Percentiles rank a stretch among this genome's conserved stretches.
These are phyloP conservation scores for Lepilemur ruficaudatus DNA, from an alignment of 2,797 vertebrate species.

Conservation along the genomic window DNA sequence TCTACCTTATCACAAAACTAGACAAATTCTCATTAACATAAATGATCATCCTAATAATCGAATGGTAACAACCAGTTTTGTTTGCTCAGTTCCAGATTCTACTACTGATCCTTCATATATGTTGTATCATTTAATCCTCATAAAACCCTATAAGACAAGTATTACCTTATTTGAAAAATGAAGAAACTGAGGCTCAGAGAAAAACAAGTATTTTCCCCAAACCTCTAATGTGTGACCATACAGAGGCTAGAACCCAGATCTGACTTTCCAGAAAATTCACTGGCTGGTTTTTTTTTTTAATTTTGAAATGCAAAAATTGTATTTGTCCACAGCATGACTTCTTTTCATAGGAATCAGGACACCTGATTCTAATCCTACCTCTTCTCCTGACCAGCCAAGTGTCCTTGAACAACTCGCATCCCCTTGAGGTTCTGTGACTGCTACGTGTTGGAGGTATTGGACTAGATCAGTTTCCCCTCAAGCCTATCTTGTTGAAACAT, in stretches of 20 bases:
- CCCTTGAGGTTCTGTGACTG: not conserved
- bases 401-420: not conserved
- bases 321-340: not conserved
- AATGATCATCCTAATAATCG: not conserved
- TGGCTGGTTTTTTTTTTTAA: not conserved
- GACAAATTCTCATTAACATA: not conserved
- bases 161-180: not conserved
- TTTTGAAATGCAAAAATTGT: conserved; percentile 35
- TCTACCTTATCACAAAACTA: not conserved
- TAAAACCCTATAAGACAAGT: not conserved
- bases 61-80: not conserved
- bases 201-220: not conserved
- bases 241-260: not conserved
- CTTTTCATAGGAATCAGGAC: not conserved
- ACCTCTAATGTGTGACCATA: not conserved
- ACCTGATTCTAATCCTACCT: not conserved
- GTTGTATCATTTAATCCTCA: not conserved
- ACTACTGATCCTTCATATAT: not conserved
- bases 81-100: not conserved
- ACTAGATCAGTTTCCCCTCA: not conserved
- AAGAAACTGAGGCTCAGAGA: not conserved
- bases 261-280: not conserved
- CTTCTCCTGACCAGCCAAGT: not conserved
- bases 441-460: not conserved
- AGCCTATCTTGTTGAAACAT: not conserved